phyloP scores from a whole-genome alignment of 2,113 vertebrate genomes.

The Rissa tridactyla region DNA sequence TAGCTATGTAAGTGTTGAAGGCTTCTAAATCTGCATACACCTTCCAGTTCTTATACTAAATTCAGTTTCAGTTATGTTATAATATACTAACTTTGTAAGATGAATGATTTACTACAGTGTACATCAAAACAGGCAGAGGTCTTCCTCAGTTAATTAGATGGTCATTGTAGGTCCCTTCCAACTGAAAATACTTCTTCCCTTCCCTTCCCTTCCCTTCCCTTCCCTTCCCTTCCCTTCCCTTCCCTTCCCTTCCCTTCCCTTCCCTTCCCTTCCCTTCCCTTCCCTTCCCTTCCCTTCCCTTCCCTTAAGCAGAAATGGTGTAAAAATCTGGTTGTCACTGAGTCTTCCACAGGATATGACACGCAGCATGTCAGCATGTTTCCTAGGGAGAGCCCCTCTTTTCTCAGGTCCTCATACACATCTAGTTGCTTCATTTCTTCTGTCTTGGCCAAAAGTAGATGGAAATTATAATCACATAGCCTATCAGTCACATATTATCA shows the following conservation, averaged over 20 bases:
- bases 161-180: neutral
- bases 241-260: neutral
- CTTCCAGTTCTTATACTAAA: neutral
- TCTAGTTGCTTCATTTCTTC: neutral
- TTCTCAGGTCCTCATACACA: neutral
- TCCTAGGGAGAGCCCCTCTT: rapidly evolving
- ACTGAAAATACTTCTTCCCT: neutral
- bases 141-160: neutral
- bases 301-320: neutral
- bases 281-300: neutral
- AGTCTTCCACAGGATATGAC: neutral
- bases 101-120: neutral
- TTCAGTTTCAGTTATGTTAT: neutral
- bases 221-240: neutral
- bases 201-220: no score
- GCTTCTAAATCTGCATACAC: neutral
- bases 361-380: rapidly evolving
- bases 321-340: neutral
- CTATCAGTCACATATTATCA: neutral
- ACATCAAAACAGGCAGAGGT: rapidly evolving
- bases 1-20: neutral
- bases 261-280: neutral
- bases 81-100: neutral
- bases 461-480: neutral
- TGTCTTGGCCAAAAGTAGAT: neutral